Base-by-base conservation (phyloP, 2,113 vertebrate genomes). In the Psammodynastes pulverulentus region DNA sequence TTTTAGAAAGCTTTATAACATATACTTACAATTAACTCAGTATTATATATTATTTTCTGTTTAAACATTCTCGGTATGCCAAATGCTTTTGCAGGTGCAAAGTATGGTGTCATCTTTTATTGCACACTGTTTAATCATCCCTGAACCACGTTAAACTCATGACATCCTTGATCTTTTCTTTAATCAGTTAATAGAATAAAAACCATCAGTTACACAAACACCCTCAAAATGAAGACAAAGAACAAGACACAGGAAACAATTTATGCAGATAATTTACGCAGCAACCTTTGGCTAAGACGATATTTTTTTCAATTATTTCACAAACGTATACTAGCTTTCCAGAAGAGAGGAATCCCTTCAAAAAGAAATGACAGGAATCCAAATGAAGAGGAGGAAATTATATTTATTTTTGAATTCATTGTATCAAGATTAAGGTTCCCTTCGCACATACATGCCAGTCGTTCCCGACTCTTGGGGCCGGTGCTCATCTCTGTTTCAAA, bases 181-280 rank as follows among this genome's bases (percentile, higher is more conserved):
- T 86, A 52, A 58, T 89, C 91, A 58, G 85, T 84, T 89, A 19
- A 48, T 49, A n/a, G 67, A 58, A 92, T 56, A 86, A 92, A 89
- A 85, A 46, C 79, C 43, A 54, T 9, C 51, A 24, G 45, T 48
- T 92, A 17, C n/a, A 43, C 45, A 89, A 89, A 67, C n/a, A 21
- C 6, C 88, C 58, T 89, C 91, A 89, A 62, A 85, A 89, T 89
- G 72, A 89, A 89, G 91, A 92, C 56, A 58, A 52, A 92, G 29
- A 46, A 43, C 26, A 88, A 84, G 52, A 62, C 88, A 89, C 53
- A n/a, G n/a, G 85, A 62, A 92, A 89, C 56, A 34, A 43, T 34
- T 89, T 85, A 86, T 26, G 10, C 52, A 62, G 45, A 85, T 85
- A n/a, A 46, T 39, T 86, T 89, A n/a, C 23, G 86, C n/a, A 56